Base-by-base conservation (phyloP, 92 coral and sea anemone species). In the Palythoa caribaeorum region DNA sequence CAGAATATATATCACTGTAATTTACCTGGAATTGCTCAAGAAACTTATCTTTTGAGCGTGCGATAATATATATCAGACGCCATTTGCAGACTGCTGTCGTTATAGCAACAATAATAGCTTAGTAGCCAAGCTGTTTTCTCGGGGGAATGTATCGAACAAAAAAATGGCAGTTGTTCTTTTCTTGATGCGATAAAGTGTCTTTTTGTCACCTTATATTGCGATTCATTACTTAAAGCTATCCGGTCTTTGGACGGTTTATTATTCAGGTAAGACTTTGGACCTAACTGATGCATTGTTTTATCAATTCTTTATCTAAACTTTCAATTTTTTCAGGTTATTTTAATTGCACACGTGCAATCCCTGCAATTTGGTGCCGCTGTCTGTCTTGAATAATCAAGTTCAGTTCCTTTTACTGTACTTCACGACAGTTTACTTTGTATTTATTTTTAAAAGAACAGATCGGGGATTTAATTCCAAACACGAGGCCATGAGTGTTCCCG, bases 41-140 rank as follows among this genome's bases (percentile, higher is more conserved):
- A 19, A 51, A 48, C n/a, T 47, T 71, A 47, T 78, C 7, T 20
- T 28, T 35, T 78, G 68, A 53, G 38, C 55, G 71, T 68, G 69
- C 21, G 83, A 7, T 21, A 76, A 39, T 57, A 44, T 40, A 39
- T 47, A 10, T 12, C 76, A 55, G 86, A 81, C 86, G 86, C 86
- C 86, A 81, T 81, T 81, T 81, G 54, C 55, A 47, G 63, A 12
- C 76, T 63, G 48, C 16, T 20, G 40, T 81, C 65, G 86, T 81
- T 69, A 47, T 81, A 51, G 74, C 76, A 81, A 81, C 86, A 44
- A 19, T 5, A 5, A 66, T 38, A 39, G 40, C 86, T 81, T 81
- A 81, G 86, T 66, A 44, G 21, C 86, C 86, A 20, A 66, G 76
- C 86, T 51, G 55, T 14, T 38, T 79, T 79, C 50, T 44, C 50